These are phyloP conservation scores for Chloroclystis v-ata DNA, from an alignment of 2,888 invertebrate genomes.

Conservation along the genomic window DNA sequence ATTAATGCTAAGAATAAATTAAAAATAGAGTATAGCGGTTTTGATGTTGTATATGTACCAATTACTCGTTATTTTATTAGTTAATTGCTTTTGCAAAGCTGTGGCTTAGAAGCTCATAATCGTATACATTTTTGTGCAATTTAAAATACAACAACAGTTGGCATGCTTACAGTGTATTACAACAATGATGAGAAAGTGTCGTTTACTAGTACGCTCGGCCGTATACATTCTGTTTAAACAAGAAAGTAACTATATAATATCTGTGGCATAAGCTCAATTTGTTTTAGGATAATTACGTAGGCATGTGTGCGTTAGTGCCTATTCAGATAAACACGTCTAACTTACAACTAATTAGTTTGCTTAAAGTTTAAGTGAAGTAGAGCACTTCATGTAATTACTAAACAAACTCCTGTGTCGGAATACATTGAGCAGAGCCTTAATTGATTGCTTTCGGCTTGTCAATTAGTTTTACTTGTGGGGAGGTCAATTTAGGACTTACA, in stretches of 20 bases:
- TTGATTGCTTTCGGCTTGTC: conserved; percentile 14
- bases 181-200: background rate
- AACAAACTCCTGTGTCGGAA: conserved; percentile 19
- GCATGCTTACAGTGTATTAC: too few relatives aligned
- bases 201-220: background rate
- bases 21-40: too few relatives aligned
- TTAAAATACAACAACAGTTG: too few relatives aligned
- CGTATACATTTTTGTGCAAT: too few relatives aligned
- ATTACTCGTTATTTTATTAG: too few relatives aligned
- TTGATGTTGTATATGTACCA: too few relatives aligned
- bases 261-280: conserved; percentile 15
- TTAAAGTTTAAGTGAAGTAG: conserved; percentile 17
- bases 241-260: background rate
- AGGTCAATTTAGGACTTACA: conserved; percentile 21
- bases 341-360: conserved; percentile 24
- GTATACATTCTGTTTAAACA: background rate
- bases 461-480: conserved; percentile 16
- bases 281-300: conserved; percentile 18
- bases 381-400: conserved; percentile 21
- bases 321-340: conserved; percentile 18
- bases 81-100: too few relatives aligned
- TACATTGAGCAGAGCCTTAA: conserved; percentile 16
- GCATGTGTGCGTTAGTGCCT: conserved; percentile 17
- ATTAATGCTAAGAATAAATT: too few relatives aligned
- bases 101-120: too few relatives aligned